Evolutionary conservation across 1,140 invertebrate genomes (phyloP), one percentile per base, ranked within the genome.

Genomic region (Monochamus saltuarius): DNA sequence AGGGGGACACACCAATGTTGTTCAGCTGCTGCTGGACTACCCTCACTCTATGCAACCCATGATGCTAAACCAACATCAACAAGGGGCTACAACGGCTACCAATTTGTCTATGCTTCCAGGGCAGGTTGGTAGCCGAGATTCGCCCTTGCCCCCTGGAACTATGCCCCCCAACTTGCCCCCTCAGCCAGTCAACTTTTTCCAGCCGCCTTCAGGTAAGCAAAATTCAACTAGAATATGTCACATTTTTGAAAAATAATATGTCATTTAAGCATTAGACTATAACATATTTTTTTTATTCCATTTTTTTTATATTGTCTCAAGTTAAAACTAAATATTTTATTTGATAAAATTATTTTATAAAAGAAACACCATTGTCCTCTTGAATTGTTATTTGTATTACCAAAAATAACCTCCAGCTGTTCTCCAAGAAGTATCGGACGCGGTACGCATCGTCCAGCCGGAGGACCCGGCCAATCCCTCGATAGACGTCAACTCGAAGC

Each of bases 1-100:
- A 80, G 95, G 95, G 50, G 97, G 97, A 0, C 95, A 99, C 77
- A 97, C 94, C 0, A 87, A 86, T 65, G 95, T 98, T 57, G 97
- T 99, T 17, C 92, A 97, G 78, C 78, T 97, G 59, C 79, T 99
- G 47, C 83, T 99, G 51, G 95, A 99, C 76, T 98, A 93, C 81
- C 94, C 94, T 17, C 92, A 93, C 77, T 89, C 87, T 66, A 85
- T 91, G 72, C 92, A 93, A 76, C 88, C 86, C 66, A 84, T 92
- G 73, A 76, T 80, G 51, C 53, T 73, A 64, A 75, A 65, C 71
- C 68, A 73, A 59, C 75, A 75, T 45, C 76, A 76, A 65, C 77
- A 79, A 46, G 63, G 62, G 37, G 59, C 71, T 22, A 68, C 71
- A 16, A 75, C 73, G 67, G 78, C 73, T 53, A 67, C 78, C 43